Evolutionary conservation across 2,797 vertebrate species (phyloP).

Genomic region (Pelobates cultripes): DNA sequence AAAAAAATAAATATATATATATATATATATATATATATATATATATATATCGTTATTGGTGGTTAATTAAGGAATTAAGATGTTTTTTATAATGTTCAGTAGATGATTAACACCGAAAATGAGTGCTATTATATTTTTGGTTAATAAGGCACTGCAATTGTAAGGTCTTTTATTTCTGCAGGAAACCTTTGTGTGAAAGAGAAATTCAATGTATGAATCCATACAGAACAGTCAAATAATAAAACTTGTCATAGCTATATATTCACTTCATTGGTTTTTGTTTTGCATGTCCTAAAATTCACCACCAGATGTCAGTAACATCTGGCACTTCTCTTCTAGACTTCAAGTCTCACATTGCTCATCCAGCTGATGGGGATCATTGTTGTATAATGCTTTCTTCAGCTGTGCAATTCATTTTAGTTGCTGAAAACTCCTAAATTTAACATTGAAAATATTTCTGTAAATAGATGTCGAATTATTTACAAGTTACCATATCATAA

Average conservation of each 20-base stretch:
- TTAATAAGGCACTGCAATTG: slow-evolving; percentile 33
- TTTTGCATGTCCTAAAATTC: too few relatives aligned
- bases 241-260: neutral
- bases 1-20: too few relatives aligned
- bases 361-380: too few relatives aligned
- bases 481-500: neutral
- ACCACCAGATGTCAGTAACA: too few relatives aligned
- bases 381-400: too few relatives aligned
- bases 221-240: slow-evolving; percentile 12
- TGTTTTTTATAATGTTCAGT: slow-evolving; percentile 3
- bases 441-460: too few relatives aligned
- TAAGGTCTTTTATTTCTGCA: slow-evolving; percentile 35
- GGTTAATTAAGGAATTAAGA: neutral
- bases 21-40: neutral
- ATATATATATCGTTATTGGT: neutral
- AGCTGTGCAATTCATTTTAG: too few relatives aligned
- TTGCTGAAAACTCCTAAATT: too few relatives aligned
- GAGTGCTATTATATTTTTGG: neutral
- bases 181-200: slow-evolving; percentile 1
- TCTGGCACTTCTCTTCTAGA: too few relatives aligned
- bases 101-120: neutral
- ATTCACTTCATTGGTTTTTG: neutral
- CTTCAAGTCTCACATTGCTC: too few relatives aligned
- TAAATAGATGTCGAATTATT: too few relatives aligned
- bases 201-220: neutral